Base-by-base conservation (phyloP, 2,797 vertebrate genomes). In the Sebastes iracundus region DNA sequence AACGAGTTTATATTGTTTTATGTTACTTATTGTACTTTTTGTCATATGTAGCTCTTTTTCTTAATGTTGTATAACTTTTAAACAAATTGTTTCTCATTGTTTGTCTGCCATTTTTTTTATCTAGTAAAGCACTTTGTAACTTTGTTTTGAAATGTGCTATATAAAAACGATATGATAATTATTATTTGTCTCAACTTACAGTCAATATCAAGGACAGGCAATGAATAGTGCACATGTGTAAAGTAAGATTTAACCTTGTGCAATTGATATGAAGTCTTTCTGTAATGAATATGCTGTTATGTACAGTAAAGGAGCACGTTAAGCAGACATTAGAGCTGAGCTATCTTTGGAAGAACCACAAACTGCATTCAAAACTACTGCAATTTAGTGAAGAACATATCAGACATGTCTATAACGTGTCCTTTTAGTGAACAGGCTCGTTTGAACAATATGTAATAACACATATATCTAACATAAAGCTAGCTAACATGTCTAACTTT, bases 381-480 rank as follows among this genome's bases (percentile, higher is more conserved):
- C 8, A 30, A 6, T 58, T 22, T 58, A 18, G 10, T 10, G 22
- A 4, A 4, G 7, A 30, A 38, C 18, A 35, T 33, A 13, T 35
- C 4, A 12, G 30, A 10, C n/a, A 6, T 0, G 27, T 14, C 10
- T 32, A 18, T 3, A 6, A 58, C 1, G n/a, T 28, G 4, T 4
- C 1, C 2, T 30, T 64, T 63, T 12, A 14, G 49, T 52, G 49
- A n/a, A 52, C 49, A 9, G 0, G 49, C 14, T 61, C 61, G 1
- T 60, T 65, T 13, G 4, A 46, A 53, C 1, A 52, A 23, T 7
- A 55, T 62, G 18, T 56, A 25, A 23, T 56, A 16, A 33, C 30
- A 46, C 22, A 76, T 87, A 87, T 22, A 87, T n/a, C 83, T 74
- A 52, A 30, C 13, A 53, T 32, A 83, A 1, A 60, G 25, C 27